Percentiles rank a stretch among this genome's conserved stretches.
Evolutionary conservation across 2,797 vertebrate genomes (phyloP).

Genomic region (Phalloptychus januarius): DNA sequence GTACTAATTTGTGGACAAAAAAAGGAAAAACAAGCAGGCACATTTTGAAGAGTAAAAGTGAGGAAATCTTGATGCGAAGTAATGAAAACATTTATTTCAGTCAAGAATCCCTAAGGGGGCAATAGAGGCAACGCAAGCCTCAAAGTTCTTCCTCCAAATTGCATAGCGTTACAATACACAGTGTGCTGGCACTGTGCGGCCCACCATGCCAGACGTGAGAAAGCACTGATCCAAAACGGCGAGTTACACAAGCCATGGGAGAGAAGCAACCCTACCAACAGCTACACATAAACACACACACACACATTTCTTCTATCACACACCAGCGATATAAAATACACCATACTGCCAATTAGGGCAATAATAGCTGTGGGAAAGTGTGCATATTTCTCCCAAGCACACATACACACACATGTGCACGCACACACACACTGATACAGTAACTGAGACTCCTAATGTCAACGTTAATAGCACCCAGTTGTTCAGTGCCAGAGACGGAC

Average conservation of each 20-base stretch:
- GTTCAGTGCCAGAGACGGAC: conserved; percentile 74
- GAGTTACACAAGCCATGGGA: conserved; percentile 67
- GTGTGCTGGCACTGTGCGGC: conserved; percentile 36
- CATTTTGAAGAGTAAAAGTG: neutral
- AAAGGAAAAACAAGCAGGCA: conserved; percentile 2
- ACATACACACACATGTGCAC: conserved; percentile 1
- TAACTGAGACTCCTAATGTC: conserved; percentile 66
- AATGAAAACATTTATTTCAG: conserved; percentile 18
- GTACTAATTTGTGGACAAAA: neutral
- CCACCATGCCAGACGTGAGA: conserved; percentile 59
- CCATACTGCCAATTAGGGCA: conserved; percentile 60
- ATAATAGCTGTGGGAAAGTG: conserved; percentile 61
- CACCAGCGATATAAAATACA: conserved; percentile 49
- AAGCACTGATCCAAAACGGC: conserved; percentile 64
- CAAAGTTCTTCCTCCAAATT: conserved; percentile 34
- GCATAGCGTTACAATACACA: conserved; percentile 57
- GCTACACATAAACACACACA: conserved; percentile 17
- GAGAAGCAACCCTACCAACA: conserved; percentile 51
- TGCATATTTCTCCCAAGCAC: conserved; percentile 12
- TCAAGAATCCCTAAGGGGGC: conserved; percentile 27
- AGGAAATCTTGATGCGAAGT: conserved; percentile 13
- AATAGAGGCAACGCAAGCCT: conserved; percentile 25
- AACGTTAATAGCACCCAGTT: conserved; percentile 73
- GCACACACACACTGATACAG: conserved; percentile 41
- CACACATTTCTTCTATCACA: conserved; percentile 33